Conservation (phyloP, 2,797 vertebrate species). For the Alcedo atthis region DNA sequence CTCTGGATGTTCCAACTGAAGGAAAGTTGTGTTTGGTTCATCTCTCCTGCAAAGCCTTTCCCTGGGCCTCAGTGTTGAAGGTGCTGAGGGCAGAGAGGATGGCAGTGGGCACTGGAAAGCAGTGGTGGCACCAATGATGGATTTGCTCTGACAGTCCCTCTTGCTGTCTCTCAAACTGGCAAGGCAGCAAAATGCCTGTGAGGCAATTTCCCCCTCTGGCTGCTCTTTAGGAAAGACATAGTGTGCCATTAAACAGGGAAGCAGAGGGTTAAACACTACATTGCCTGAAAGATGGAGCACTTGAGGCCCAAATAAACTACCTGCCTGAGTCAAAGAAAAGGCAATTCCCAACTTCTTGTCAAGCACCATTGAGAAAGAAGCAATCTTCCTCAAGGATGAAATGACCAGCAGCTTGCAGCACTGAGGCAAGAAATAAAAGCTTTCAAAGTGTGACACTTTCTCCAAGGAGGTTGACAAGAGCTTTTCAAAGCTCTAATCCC, state of each 20-base stretch:
- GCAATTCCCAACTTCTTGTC: slow-evolving; percentile 29
- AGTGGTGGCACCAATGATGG: neutral
- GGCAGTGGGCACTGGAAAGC: neutral
- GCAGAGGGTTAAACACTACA: neutral
- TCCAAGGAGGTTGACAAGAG: neutral
- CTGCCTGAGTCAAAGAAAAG: neutral
- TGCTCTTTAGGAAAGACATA: neutral
- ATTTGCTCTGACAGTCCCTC: neutral
- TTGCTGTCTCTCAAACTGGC: neutral
- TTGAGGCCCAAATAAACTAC: neutral
- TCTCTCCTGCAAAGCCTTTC: neutral
- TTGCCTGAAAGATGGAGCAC: neutral
- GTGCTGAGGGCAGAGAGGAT: neutral
- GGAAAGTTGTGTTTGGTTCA: neutral
- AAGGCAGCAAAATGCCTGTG: neutral
- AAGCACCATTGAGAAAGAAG: neutral
- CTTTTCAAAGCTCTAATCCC: neutral
- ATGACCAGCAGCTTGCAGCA: neutral
- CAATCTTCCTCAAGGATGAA: slow-evolving; percentile 16
- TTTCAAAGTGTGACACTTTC: neutral
- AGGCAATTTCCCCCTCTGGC: neutral
- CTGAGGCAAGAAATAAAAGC: neutral
- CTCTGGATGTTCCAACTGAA: neutral
- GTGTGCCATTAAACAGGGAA: neutral
- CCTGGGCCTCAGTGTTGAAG: neutral